A percentile compares a stretch with the other conserved stretches of the same genome.
These are phyloP conservation scores for Tetheella fluctuosa DNA, from an alignment of 2,888 invertebrate genomes.

Conservation along the genomic window DNA sequence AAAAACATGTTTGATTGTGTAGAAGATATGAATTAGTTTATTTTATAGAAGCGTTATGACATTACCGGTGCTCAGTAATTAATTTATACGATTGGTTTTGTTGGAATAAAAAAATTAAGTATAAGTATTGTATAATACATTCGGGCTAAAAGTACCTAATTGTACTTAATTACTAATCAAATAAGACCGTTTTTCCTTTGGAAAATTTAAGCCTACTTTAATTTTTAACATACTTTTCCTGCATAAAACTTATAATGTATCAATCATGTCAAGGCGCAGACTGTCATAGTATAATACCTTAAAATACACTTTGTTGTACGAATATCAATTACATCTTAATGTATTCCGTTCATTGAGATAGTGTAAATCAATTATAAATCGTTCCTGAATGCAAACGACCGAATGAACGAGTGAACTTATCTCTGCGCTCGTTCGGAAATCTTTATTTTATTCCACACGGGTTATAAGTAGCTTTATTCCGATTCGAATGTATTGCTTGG, in stretches of 20 bases:
- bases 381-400: slow-evolving; percentile 44
- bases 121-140: too few relatives aligned
- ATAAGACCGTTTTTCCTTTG: too few relatives aligned
- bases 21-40: too few relatives aligned
- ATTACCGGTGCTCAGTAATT: too few relatives aligned
- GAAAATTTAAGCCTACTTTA: too few relatives aligned
- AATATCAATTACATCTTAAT: slow-evolving; percentile 37
- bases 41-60: too few relatives aligned
- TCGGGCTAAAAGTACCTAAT: too few relatives aligned
- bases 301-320: not conserved
- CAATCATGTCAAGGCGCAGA: not conserved
- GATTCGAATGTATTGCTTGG: slow-evolving; percentile 3
- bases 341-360: slow-evolving; percentile 29
- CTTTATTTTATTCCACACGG: slow-evolving; percentile 11
- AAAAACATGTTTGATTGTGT: too few relatives aligned
- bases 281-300: not conserved
- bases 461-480: slow-evolving; percentile 11
- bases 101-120: too few relatives aligned
- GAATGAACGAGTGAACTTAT: slow-evolving; percentile 30
- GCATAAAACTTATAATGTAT: not conserved
- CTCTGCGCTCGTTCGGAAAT: slow-evolving; percentile 12
- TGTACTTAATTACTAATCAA: too few relatives aligned
- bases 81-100: too few relatives aligned
- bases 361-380: slow-evolving; percentile 51
- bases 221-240: not conserved